A percentile compares a stretch with the other conserved stretches of the same genome.
Evolutionary conservation across 2,797 vertebrate species (phyloP).

Genomic region (Argya squamiceps): DNA sequence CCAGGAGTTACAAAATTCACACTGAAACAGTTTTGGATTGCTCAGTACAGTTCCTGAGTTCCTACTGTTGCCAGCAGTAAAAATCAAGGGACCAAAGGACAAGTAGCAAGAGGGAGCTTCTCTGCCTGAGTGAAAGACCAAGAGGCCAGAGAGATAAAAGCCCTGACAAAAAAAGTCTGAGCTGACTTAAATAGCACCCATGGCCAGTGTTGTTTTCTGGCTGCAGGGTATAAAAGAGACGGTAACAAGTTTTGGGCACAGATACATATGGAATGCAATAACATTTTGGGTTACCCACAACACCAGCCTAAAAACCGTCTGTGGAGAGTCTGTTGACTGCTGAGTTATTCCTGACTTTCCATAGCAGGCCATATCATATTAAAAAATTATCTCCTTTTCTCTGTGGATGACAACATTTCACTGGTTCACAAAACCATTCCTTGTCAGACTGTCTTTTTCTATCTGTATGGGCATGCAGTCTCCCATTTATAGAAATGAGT

Average conservation of each 20-base stretch:
- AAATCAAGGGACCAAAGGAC: background rate
- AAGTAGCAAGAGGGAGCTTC: background rate
- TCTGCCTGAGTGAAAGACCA: background rate
- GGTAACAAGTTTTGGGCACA: background rate
- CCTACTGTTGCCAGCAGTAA: background rate
- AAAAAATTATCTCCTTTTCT: background rate
- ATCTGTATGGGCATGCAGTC: background rate
- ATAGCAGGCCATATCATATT: background rate
- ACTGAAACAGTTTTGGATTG: background rate
- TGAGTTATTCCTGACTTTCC: background rate
- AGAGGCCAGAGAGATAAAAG: background rate
- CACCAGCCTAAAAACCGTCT: background rate
- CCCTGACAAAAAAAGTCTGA: background rate
- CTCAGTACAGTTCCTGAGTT: background rate
- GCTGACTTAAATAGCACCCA: background rate
- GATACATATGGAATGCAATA: background rate
- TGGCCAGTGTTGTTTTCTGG: background rate
- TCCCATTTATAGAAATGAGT: background rate
- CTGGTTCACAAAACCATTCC: background rate
- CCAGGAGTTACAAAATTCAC: background rate
- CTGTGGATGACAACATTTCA: background rate
- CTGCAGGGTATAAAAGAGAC: background rate
- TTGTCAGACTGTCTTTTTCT: background rate
- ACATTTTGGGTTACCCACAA: background rate
- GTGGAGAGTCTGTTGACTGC: background rate